Conservation (phyloP, 2,797 vertebrate species). For the Halcyon smyrnensis region DNA sequence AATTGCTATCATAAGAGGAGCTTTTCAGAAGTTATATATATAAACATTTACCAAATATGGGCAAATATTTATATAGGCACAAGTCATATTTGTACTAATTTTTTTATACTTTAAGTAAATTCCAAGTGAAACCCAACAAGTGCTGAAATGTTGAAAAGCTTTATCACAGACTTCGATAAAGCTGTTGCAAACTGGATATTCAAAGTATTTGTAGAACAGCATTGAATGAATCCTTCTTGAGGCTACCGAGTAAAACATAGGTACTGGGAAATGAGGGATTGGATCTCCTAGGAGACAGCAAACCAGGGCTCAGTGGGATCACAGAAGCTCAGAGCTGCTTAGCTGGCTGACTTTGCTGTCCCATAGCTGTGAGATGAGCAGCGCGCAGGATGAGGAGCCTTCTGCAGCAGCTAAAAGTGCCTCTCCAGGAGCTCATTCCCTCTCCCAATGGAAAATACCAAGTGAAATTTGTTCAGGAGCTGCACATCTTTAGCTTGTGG, state of each 20-base stretch:
- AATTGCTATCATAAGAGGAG: not conserved
- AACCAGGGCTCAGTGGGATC: not conserved
- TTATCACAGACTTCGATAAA: not conserved
- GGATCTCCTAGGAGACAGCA: not conserved
- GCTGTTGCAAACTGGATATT: not conserved
- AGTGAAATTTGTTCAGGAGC: not conserved
- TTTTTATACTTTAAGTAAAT: slow-evolving; percentile 28
- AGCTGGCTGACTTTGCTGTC: not conserved
- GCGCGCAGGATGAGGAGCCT: not conserved
- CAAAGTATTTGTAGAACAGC: not conserved
- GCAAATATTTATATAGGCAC: slow-evolving; percentile 28
- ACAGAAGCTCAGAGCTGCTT: not conserved
- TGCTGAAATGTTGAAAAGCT: not conserved
- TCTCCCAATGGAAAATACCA: not conserved
- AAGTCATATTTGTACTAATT: not conserved
- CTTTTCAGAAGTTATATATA: slow-evolving; percentile 11
- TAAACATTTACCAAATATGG: slow-evolving; percentile 27
- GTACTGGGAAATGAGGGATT: not conserved
- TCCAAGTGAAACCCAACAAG: slow-evolving; percentile 4
- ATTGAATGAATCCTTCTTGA: not conserved
- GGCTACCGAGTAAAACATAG: not conserved
- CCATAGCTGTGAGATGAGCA: not conserved
- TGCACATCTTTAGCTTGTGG: rapidly evolving
- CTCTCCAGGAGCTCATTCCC: not conserved
- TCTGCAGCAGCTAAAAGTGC: not conserved